Evolutionary conservation across 2,797 vertebrate species (phyloP), one percentile per base, ranked within the genome.

Genomic region (Megalops cyprinoides): DNA sequence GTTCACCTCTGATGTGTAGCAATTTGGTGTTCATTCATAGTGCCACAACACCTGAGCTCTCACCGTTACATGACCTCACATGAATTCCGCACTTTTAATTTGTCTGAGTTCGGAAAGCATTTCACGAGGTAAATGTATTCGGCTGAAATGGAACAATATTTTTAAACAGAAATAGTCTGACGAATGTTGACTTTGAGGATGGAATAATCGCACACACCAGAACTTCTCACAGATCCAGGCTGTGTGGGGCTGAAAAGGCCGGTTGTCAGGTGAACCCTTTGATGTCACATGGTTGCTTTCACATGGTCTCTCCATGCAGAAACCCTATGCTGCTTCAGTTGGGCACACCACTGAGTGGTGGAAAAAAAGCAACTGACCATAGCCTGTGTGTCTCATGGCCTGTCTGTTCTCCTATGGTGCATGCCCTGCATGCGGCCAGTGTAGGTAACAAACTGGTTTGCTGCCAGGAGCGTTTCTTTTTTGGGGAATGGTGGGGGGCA

Each of bases 241-340:
- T 9, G 67, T n/a, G 39, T 71, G 37, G 42, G 37, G 6, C 67
- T 42, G 39, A 71, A 71, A 71, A n/a, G 67, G 37, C 8, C 20
- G 18, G 39, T 44, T 71, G 67, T 71, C 9, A 71, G 1, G 15
- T 62, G 58, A 62, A 31, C 28, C 37, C 15, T 71, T 42, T 71
- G 78, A 73, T 56, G 67, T 20, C 55, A n/a, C 48, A 49, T 56
- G 49, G 7, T 34, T 37, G 42, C 67, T 46, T n/a, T 74, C 69
- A 74, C 51, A 60, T 80, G 51, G 69, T 15, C 18, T 10, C 51
- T 34, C 25, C 1, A 8, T 79, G 67, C 37, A 28, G 48, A 58
- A 73, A 42, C 14, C 23, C 58, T 48, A n/a, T 31, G 44, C 28
- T 25, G 56, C 67, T 5, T 37, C 39, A 8, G 25, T 10, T 55